phyloP scores from a whole-genome alignment of 2,797 vertebrate species.

The Dendrocincla fuliginosa region DNA sequence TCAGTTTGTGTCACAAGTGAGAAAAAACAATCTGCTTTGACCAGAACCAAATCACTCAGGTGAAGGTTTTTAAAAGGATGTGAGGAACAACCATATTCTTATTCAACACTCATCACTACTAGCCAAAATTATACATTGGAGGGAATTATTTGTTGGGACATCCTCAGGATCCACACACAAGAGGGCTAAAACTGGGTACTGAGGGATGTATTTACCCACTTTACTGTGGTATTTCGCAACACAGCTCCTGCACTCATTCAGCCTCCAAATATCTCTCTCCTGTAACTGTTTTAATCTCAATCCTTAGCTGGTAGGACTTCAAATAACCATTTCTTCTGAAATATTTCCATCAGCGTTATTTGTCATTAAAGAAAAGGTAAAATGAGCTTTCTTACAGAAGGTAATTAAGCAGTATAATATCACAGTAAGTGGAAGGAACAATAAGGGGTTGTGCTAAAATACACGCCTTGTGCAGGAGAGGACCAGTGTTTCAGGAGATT shows the following conservation, averaged over 20 bases:
- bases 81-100: neutral
- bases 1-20: neutral
- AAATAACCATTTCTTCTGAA: constrained; percentile 35
- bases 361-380: constrained; percentile 53
- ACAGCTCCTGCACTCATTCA: neutral
- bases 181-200: neutral
- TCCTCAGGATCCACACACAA: neutral
- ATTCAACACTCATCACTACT: neutral
- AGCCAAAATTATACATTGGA: neutral
- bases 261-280: neutral
- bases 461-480: constrained; percentile 67
- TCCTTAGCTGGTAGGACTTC: neutral
- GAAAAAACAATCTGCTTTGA: neutral
- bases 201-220: neutral
- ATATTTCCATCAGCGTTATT: constrained; percentile 55
- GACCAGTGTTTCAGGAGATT: constrained; percentile 80
- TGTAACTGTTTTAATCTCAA: neutral
- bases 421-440: constrained; percentile 70
- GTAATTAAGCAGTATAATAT: constrained; percentile 76
- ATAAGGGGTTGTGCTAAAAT: constrained; percentile 72
- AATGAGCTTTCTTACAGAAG: constrained; percentile 66
- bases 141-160: neutral
- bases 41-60: neutral
- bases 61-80: neutral
- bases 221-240: neutral